A percentile compares a stretch with the other conserved stretches of the same genome.
Evolutionary conservation across 2,888 invertebrate species (phyloP).

Genomic region (Frankliniella fusca): DNA sequence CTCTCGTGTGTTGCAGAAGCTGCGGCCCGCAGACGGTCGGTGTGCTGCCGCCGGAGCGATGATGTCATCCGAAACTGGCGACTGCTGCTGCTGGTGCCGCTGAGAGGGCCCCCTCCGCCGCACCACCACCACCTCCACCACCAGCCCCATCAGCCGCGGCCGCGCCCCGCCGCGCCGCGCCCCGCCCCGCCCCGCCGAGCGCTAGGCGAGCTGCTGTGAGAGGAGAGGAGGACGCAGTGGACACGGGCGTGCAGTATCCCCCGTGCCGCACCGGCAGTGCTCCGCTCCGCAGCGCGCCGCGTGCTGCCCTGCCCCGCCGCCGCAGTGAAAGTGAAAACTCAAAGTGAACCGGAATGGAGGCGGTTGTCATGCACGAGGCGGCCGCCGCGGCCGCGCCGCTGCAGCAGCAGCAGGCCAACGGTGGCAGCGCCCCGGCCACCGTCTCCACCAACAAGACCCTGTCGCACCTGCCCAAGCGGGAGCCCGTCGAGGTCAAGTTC

Average conservation of each 20-base stretch:
- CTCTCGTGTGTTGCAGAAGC: too few relatives aligned
- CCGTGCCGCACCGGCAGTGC: background rate
- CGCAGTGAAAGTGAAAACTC: constrained; percentile 5
- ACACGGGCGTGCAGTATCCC: background rate
- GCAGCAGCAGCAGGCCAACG: background rate
- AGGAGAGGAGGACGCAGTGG: background rate
- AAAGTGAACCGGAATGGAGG: background rate
- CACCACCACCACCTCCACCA: background rate
- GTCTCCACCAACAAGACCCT: background rate
- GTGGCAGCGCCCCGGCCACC: background rate
- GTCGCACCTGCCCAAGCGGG: constrained; percentile 37
- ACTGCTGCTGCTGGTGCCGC: too few relatives aligned
- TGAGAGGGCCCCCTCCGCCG: background rate
- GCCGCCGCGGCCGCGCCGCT: background rate
- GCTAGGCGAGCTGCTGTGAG: background rate
- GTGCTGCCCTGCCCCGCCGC: background rate
- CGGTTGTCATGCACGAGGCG: background rate
- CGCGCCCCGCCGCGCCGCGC: background rate
- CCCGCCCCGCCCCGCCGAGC: background rate
- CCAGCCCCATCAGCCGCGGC: background rate
- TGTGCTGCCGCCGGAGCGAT: too few relatives aligned
- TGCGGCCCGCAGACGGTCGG: too few relatives aligned
- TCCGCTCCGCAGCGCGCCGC: too few relatives aligned
- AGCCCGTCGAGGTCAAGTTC: constrained; percentile 68
- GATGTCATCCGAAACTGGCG: too few relatives aligned